These are phyloP conservation scores for Manduca sexta DNA, from an alignment of 1,140 invertebrate genomes.

Conservation along the genomic window DNA sequence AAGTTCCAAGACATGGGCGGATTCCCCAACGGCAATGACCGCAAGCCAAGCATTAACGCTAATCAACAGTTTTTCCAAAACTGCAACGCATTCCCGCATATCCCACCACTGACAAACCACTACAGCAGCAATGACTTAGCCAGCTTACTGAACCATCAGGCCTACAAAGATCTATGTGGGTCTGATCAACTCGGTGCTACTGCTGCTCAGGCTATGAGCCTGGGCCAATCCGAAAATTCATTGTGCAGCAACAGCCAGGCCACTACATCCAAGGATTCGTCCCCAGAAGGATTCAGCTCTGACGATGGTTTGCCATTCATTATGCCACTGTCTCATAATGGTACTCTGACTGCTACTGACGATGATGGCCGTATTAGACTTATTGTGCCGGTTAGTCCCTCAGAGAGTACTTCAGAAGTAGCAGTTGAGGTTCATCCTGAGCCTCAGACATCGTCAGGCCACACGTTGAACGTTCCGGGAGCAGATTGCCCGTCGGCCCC, in stretches of 20 bases:
- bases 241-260: conserved; percentile 40
- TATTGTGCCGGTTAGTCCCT: conserved; percentile 72
- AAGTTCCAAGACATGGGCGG: conserved; percentile 52
- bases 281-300: conserved; percentile 40
- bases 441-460: conserved; percentile 35
- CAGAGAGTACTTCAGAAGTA: conserved; percentile 39
- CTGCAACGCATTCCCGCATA: conserved; percentile 51
- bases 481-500: conserved; percentile 32
- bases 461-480: conserved; percentile 64
- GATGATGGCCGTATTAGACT: conserved; percentile 73
- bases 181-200: conserved; percentile 29
- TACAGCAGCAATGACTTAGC: conserved; percentile 46
- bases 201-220: conserved; percentile 46
- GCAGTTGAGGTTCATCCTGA: conserved; percentile 25
- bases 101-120: conserved; percentile 47
- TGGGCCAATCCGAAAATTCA: conserved; percentile 47
- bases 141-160: conserved; percentile 37
- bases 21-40: conserved; percentile 21
- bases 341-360: conserved; percentile 75
- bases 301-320: conserved; percentile 75
- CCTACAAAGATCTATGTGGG: conserved; percentile 30
- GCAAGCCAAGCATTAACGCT: conserved; percentile 20
- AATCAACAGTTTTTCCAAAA: conserved; percentile 56
- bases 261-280: conserved; percentile 48
- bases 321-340: conserved; percentile 78